Conservation (phyloP, 2,888 invertebrate genomes). For the Pachydiplax longipennis region DNA sequence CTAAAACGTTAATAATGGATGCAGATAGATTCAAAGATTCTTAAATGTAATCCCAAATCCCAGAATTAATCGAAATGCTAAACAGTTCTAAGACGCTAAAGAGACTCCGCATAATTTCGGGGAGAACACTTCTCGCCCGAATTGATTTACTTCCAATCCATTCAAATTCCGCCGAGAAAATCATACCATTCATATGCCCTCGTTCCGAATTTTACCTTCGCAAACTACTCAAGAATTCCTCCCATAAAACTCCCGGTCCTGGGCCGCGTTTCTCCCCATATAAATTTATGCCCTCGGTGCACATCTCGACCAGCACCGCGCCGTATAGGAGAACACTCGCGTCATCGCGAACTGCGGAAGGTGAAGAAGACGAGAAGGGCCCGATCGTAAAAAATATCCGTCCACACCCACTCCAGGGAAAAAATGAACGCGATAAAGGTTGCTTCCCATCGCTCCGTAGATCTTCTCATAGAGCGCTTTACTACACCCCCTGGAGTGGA, state of each 20-base stretch:
- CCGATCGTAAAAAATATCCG: not conserved
- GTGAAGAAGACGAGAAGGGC: not conserved
- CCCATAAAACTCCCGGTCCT: not conserved
- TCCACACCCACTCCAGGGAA: not conserved
- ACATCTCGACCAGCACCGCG: not conserved
- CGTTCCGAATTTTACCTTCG: not conserved
- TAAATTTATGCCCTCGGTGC: not conserved
- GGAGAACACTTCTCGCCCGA: too few relatives aligned
- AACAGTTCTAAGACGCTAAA: too few relatives aligned
- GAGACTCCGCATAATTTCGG: too few relatives aligned
- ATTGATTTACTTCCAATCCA: too few relatives aligned
- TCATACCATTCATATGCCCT: too few relatives aligned
- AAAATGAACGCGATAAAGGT: not conserved
- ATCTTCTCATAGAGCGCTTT: not conserved
- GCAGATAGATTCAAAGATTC: too few relatives aligned
- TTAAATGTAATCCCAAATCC: too few relatives aligned
- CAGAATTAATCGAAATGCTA: too few relatives aligned
- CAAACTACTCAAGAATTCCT: not conserved
- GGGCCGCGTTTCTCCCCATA: not conserved
- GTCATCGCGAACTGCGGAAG: not conserved
- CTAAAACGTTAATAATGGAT: too few relatives aligned
- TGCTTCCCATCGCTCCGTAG: not conserved
- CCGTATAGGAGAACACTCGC: not conserved
- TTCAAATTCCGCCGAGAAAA: too few relatives aligned
- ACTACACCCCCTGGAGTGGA: not conserved